Percentiles rank a stretch among this genome's conserved stretches.
Evolutionary conservation across 2,113 vertebrate genomes (phyloP).

Genomic region (Coreoperca whiteheadi): DNA sequence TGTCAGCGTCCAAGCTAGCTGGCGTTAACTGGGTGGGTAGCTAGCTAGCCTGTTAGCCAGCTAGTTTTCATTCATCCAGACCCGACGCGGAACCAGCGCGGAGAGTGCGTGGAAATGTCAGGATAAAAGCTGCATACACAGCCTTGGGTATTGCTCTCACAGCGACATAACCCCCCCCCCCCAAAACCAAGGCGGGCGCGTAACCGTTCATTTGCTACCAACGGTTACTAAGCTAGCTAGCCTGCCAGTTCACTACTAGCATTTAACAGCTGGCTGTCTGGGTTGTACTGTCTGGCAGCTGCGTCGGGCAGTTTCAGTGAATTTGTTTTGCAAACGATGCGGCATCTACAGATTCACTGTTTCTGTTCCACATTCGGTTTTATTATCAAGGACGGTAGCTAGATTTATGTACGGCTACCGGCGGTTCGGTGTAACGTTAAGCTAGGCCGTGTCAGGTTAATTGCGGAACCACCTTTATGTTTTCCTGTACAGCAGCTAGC

Average conservation of each 20-base stretch:
- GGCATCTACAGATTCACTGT: not conserved
- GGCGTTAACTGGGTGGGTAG: slow-evolving; percentile 65
- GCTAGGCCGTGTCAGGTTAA: slow-evolving; percentile 59
- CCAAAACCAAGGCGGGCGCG: accelerated
- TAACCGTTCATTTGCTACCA: not conserved
- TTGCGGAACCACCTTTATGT: slow-evolving; percentile 46
- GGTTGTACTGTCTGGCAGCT: slow-evolving; percentile 27
- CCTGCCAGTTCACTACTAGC: slow-evolving; percentile 31
- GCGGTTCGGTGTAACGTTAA: slow-evolving; percentile 3
- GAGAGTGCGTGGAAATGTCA: not conserved
- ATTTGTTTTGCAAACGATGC: slow-evolving; percentile 8
- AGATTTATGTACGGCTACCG: not conserved
- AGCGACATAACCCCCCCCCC: accelerated
- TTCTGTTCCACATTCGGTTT: not conserved
- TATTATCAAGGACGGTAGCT: accelerated
- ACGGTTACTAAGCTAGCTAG: slow-evolving; percentile 33
- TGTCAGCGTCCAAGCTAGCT: slow-evolving; percentile 62
- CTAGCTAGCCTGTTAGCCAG: slow-evolving; percentile 54
- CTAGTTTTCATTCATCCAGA: slow-evolving; percentile 76
- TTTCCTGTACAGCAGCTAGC: slow-evolving; percentile 19
- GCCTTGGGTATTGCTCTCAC: accelerated
- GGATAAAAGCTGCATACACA: not conserved
- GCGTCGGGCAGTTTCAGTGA: slow-evolving; percentile 4
- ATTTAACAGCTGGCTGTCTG: slow-evolving; percentile 67
- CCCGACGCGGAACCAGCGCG: slow-evolving; percentile 19